A percentile compares a stretch with the other conserved stretches of the same genome.
Evolutionary conservation across 2,888 invertebrate species (phyloP).

Genomic region (Diarsia rubi): DNA sequence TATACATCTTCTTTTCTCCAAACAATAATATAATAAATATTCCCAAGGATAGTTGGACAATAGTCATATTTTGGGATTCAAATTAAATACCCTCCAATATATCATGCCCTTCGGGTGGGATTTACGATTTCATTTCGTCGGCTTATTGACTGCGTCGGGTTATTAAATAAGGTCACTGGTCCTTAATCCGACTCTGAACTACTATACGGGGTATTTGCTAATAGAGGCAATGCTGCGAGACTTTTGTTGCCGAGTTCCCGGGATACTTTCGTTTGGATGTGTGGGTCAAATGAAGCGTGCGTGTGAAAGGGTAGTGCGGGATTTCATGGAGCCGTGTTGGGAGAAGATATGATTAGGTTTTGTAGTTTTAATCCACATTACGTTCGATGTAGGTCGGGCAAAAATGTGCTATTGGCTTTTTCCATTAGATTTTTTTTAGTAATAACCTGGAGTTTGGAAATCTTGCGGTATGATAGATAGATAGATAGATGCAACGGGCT

Average conservation of each 20-base stretch:
- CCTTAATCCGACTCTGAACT: slow-evolving; percentile 67
- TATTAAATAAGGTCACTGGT: slow-evolving; percentile 72
- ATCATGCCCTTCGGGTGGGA: slow-evolving; percentile 67
- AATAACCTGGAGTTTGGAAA: too few species aligned
- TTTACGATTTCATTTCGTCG: slow-evolving; percentile 74
- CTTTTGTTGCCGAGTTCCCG: slow-evolving; percentile 34
- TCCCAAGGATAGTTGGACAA: slow-evolving; percentile 55
- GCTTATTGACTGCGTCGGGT: slow-evolving; percentile 74
- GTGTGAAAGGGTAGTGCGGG: neutral
- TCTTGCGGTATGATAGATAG: too few species aligned
- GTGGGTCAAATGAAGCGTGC: slow-evolving; percentile 17
- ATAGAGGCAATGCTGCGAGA: slow-evolving; percentile 50
- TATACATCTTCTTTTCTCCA: neutral
- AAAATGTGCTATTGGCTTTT: too few species aligned
- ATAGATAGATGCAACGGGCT: too few species aligned
- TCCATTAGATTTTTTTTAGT: too few species aligned
- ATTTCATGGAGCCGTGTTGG: neutral
- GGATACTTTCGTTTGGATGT: slow-evolving; percentile 11
- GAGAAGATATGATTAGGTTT: neutral
- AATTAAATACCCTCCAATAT: slow-evolving; percentile 66
- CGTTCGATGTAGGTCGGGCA: neutral
- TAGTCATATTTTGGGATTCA: slow-evolving; percentile 63
- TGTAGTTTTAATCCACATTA: neutral
- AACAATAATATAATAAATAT: slow-evolving; percentile 47
- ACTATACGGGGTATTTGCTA: slow-evolving; percentile 62